These are phyloP conservation scores for Lophotis ruficrista DNA, from an alignment of 2,113 vertebrate genomes.

Conservation along the genomic window DNA sequence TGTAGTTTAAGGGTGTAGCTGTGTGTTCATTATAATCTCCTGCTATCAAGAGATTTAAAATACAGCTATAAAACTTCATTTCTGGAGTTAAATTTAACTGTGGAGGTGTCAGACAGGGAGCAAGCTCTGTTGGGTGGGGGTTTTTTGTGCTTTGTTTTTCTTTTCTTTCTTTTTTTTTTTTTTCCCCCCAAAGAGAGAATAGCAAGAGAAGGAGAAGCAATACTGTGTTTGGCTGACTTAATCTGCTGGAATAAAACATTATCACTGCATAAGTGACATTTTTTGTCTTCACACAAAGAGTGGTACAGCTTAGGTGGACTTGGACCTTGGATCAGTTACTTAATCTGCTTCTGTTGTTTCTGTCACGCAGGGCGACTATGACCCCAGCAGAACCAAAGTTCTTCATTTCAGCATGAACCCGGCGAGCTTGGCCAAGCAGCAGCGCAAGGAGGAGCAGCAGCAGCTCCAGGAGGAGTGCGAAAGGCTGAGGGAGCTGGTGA, in stretches of 20 bases:
- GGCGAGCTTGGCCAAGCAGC: slow-evolving; percentile 80
- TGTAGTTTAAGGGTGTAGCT: not conserved
- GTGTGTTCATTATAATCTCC: not conserved
- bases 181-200: not conserved
- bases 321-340: not conserved
- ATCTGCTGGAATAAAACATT: not conserved
- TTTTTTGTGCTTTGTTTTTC: not conserved
- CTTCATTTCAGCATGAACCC: slow-evolving; percentile 92
- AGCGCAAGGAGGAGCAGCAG: slow-evolving; percentile 82
- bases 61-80: slow-evolving; percentile 15
- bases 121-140: not conserved
- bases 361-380: slow-evolving; percentile 84
- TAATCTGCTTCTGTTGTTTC: not conserved
- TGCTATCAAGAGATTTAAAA: slow-evolving; percentile 3
- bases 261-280: not conserved
- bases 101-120: not conserved
- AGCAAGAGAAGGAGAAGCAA: not conserved
- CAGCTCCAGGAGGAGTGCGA: slow-evolving; percentile 84
- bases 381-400: slow-evolving; percentile 87
- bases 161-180: not conserved
- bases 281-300: not conserved
- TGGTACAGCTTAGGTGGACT: not conserved
- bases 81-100: slow-evolving; percentile 29
- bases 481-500: slow-evolving; percentile 81
- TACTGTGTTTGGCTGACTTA: not conserved